A percentile compares a stretch with the other conserved stretches of the same genome.
Conservation (phyloP, 2,113 vertebrate genomes). For the Elephantulus edwardii region DNA sequence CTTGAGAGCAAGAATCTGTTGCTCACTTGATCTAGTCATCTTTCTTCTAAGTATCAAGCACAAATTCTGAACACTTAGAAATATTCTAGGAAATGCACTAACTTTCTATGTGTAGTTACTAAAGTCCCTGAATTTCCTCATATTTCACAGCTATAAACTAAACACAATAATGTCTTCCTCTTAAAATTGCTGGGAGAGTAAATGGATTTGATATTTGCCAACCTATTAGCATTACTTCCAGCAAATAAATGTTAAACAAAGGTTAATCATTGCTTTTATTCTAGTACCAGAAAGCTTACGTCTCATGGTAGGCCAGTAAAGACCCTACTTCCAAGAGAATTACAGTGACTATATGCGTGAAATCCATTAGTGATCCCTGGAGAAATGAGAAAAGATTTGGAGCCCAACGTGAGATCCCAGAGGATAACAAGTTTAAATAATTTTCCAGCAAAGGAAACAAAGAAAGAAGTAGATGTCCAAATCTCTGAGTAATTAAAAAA, state of each 20-base stretch:
- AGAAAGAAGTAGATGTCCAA: neutral
- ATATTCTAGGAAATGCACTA: neutral
- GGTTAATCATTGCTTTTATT: neutral
- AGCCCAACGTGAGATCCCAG: neutral
- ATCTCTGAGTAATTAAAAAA: neutral
- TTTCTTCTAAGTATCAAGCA: neutral
- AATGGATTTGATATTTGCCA: neutral
- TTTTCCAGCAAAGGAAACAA: neutral
- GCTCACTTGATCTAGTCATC: neutral
- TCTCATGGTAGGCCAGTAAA: neutral
- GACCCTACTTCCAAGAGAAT: neutral
- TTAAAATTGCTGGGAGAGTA: neutral
- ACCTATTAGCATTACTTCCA: neutral
- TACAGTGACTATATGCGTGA: neutral
- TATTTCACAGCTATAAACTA: neutral
- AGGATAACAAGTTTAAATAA: neutral
- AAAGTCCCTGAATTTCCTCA: neutral
- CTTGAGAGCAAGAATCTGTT: neutral
- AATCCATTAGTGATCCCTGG: neutral
- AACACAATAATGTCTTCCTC: neutral
- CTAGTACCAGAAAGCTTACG: neutral
- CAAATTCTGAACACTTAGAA: neutral
- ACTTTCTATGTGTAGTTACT: neutral
- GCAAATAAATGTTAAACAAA: neutral
- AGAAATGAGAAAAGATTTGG: neutral